phyloP scores from a whole-genome alignment of 2,888 invertebrate species.

The Leptinotarsa tumamoca region DNA sequence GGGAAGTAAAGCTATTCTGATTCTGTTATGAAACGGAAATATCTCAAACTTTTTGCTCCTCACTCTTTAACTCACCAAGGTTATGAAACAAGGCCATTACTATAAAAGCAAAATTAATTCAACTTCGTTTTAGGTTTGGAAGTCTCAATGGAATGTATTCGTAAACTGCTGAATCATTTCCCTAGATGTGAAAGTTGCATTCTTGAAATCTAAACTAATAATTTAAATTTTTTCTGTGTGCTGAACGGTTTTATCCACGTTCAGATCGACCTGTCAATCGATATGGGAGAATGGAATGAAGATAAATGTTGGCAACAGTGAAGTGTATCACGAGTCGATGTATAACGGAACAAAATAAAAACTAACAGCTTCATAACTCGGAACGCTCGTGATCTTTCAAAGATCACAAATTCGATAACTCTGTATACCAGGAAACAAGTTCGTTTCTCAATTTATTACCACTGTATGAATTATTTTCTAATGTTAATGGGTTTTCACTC shows the following conservation, averaged over 20 bases:
- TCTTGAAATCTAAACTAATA: not conserved
- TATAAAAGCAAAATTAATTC: no score
- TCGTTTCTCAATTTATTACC: not conserved
- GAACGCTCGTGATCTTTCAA: constrained; percentile 11
- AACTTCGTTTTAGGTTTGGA: no score
- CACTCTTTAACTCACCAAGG: no score
- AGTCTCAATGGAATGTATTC: no score
- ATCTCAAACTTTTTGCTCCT: no score
- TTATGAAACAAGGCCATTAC: no score
- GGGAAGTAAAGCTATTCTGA: no score
- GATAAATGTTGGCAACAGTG: constrained; percentile 14
- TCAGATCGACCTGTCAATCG: constrained; percentile 7
- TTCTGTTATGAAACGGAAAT: no score
- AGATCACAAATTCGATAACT: constrained; percentile 3
- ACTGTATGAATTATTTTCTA: not conserved
- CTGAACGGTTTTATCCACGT: not conserved
- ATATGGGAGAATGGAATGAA: constrained; percentile 17
- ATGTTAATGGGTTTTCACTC: no score
- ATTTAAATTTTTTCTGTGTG: not conserved
- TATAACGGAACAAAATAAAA: constrained; percentile 18
- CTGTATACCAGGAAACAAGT: constrained; percentile 5
- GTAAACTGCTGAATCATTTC: not conserved
- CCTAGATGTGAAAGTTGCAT: not conserved
- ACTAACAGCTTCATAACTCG: constrained; percentile 17
- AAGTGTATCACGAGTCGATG: constrained; percentile 15